Percentiles rank a stretch among this genome's conserved stretches.
Evolutionary conservation across 2,797 vertebrate genomes (phyloP).

Genomic region (Bradypodion ventrale): DNA sequence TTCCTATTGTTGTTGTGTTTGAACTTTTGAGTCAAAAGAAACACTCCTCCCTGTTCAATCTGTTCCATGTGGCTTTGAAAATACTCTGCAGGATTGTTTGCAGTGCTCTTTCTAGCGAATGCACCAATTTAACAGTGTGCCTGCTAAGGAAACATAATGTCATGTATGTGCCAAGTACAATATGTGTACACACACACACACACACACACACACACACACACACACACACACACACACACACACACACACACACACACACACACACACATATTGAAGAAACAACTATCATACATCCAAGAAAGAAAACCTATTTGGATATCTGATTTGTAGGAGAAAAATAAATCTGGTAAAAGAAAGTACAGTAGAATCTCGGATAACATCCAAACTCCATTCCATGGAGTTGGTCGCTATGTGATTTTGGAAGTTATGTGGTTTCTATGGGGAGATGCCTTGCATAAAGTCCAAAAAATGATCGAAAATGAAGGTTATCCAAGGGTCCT

Average conservation of each 20-base stretch:
- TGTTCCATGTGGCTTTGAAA: conserved; percentile 32
- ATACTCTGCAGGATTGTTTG: conserved; percentile 10
- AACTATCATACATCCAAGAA: not conserved
- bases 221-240: too few relatives aligned
- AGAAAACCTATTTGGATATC: not conserved
- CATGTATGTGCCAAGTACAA: not conserved
- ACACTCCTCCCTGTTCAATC: conserved; percentile 31
- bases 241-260: too few relatives aligned
- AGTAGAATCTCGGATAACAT: too few relatives aligned
- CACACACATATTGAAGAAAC: fast-evolving
- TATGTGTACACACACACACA: not conserved
- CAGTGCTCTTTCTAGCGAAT: conserved; percentile 19
- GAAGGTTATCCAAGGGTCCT: too few relatives aligned
- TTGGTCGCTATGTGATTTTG: too few relatives aligned
- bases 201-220: too few relatives aligned
- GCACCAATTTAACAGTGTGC: not conserved
- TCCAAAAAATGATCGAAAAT: too few relatives aligned
- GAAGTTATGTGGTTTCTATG: too few relatives aligned
- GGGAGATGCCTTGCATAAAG: too few relatives aligned
- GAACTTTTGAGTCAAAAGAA: conserved; percentile 47
- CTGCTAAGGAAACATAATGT: not conserved
- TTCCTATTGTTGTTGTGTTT: conserved; percentile 34
- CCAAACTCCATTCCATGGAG: too few relatives aligned
- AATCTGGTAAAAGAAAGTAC: not conserved
- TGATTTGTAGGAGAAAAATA: not conserved